Conservation (phyloP, 2,113 vertebrate species). For the Holacanthus passer region DNA sequence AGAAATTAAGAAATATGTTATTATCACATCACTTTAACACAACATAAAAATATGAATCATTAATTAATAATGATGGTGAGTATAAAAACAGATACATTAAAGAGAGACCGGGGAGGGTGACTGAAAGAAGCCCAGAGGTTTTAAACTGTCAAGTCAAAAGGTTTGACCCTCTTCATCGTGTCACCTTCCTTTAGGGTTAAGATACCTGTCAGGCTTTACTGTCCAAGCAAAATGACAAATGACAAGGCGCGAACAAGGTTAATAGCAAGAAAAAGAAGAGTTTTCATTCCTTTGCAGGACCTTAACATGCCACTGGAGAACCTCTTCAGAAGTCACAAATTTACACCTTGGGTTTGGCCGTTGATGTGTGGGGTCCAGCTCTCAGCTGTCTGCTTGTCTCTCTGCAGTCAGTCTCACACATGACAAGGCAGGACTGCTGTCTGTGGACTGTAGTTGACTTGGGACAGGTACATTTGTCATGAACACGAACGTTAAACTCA, state of each 20-base stretch:
- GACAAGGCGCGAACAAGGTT: slow-evolving; percentile 33
- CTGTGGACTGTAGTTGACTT: not conserved
- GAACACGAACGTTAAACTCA: not conserved
- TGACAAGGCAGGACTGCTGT: not conserved
- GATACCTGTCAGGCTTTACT: slow-evolving; percentile 6
- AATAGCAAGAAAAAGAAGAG: slow-evolving; percentile 2
- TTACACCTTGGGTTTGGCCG: slow-evolving; percentile 18
- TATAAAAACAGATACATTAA: not conserved
- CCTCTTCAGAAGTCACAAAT: slow-evolving; percentile 34
- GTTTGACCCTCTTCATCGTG: not conserved
- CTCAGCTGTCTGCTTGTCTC: slow-evolving; percentile 41
- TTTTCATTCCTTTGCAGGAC: slow-evolving; percentile 22
- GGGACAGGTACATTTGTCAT: not conserved
- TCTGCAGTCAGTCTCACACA: not conserved
- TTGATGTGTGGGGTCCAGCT: not conserved
- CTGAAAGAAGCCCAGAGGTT: not conserved
- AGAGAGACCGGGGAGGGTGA: not conserved
- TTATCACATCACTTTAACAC: not conserved
- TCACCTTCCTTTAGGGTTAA: slow-evolving; percentile 3
- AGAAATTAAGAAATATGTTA: not conserved
- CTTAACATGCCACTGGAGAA: slow-evolving; percentile 32
- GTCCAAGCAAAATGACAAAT: slow-evolving; percentile 18
- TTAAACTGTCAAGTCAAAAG: slow-evolving; percentile 2
- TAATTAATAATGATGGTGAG: not conserved
- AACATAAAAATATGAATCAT: not conserved